Conservation (phyloP, 2,113 vertebrate genomes). For the Zapus hudsonius region DNA sequence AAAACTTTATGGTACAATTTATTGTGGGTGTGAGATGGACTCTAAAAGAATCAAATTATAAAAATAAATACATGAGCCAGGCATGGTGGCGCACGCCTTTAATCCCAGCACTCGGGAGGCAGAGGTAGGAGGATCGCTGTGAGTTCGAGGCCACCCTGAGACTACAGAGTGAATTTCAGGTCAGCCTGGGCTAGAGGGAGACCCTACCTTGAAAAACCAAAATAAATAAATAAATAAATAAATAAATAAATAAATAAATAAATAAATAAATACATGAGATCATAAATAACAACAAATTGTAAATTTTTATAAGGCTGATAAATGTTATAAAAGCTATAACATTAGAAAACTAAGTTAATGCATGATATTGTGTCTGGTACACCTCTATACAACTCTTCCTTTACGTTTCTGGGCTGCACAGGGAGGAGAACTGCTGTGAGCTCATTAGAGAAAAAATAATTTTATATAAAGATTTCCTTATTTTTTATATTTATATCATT, state of each 20-base stretch:
- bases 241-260: no score
- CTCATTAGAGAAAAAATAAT: no score
- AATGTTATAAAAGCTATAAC: neutral
- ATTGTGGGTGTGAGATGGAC: neutral
- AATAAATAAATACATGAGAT: no score
- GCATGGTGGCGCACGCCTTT: no score
- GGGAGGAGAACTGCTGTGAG: no score
- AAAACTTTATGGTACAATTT: neutral
- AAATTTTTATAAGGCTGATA: neutral
- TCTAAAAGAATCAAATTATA: neutral
- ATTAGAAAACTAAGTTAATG: neutral
- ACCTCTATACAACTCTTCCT: neutral
- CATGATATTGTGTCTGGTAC: neutral
- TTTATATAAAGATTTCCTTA: neutral
- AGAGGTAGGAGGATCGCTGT: no score
- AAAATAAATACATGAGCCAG: neutral
- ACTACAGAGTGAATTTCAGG: no score
- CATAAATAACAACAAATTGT: neutral
- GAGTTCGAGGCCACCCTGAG: no score
- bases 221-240: no score
- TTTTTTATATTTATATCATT: neutral
- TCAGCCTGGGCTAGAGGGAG: no score
- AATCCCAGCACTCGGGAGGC: no score
- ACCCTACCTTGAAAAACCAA: no score
- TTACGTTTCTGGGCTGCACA: neutral